Conservation (phyloP, 1,140 invertebrate genomes). For the Globodera ellingtonae region DNA sequence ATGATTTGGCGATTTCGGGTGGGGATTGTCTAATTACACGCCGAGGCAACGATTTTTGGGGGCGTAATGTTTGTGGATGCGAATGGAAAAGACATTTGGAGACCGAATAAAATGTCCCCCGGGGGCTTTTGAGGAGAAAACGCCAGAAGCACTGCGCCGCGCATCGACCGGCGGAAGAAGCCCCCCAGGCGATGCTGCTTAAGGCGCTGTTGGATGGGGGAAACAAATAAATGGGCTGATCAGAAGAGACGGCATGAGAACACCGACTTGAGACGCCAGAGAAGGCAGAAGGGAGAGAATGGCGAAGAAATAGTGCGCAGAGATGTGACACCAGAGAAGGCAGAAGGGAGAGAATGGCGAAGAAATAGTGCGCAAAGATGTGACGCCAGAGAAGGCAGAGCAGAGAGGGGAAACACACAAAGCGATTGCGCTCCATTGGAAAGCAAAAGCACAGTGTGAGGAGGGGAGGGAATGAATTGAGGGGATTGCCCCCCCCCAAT, state of each 20-base stretch:
- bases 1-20: neutral
- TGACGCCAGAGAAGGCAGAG: too few species aligned
- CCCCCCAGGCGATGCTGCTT: too few species aligned
- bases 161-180: neutral
- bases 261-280: neutral
- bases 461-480: neutral
- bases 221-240: neutral
- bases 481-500: too few species aligned
- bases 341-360: neutral
- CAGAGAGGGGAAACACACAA: too few species aligned
- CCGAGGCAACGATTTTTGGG: too few species aligned
- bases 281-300: neutral
- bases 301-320: too few species aligned
- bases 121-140: neutral
- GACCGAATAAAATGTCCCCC: neutral
- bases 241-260: neutral
- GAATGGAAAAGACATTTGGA: neutral
- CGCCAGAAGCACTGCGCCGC: neutral
- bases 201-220: neutral
- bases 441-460: neutral
- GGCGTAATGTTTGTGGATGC: too few species aligned
- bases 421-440: neutral
- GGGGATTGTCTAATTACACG: neutral
- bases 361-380: too few species aligned
- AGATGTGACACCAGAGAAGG: too few species aligned